Base-by-base conservation (phyloP, 2,888 invertebrate genomes). In the Stratiomys singularior region DNA sequence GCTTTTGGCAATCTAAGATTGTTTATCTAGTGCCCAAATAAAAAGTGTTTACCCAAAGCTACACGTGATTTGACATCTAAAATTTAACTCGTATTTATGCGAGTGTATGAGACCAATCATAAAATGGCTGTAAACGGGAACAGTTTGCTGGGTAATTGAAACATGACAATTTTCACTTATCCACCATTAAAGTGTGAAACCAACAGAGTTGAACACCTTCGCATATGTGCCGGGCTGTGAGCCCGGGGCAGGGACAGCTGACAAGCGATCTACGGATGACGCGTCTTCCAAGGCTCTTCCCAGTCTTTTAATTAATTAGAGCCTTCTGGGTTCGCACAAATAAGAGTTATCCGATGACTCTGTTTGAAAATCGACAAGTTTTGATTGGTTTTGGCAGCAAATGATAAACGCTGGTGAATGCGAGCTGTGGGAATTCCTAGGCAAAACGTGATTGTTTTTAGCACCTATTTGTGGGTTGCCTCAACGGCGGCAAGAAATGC, bases 231-330 rank as follows among this genome's bases (percentile, higher is more conserved):
- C 56, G 56, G 18, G 44, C 44, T n/a, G n/a, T n/a, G n/a, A n/a
- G n/a, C n/a, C n/a, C n/a, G n/a, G n/a, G n/a, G n/a, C n/a, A n/a
- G n/a, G n/a, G n/a, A n/a, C n/a, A n/a, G n/a, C n/a, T n/a, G n/a
- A n/a, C n/a, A n/a, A n/a, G n/a, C n/a, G n/a, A n/a, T n/a, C n/a
- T 37, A 5, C 37, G 37, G 37, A 37, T 37, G 37, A 37, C 37
- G 37, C 37, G 37, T 37, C 37, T 37, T 9, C 37, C 13, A 13
- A 52, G 15, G 52, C 18, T 18, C 21, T n/a, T n/a, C n/a, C n/a
- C 21, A 37, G 44, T 60, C 74, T 74, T 37, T 74, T 60, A 74
- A 74, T 74, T 74, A 74, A 74, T 74, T 74, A 74, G 74, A 74
- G 58, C 37, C 74, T 74, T 44, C 58, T 46, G 69, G 46, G 47